Conservation (phyloP, 2,113 vertebrate species). For the Origma solitaria region DNA sequence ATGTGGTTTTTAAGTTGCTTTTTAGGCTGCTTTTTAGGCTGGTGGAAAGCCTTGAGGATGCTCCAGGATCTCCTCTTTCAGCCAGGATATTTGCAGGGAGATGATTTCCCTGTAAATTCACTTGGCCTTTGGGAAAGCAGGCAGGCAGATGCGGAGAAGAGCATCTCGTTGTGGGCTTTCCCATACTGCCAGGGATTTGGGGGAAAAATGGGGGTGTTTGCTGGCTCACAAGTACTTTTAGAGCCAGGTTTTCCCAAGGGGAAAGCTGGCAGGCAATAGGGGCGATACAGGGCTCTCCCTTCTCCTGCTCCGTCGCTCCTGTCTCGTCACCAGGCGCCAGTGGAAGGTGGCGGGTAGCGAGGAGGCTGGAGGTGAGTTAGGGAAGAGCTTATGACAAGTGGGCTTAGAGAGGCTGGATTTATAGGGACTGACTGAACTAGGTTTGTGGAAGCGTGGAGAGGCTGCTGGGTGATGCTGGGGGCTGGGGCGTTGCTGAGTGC, state of each 20-base stretch:
- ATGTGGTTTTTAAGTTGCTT: background rate
- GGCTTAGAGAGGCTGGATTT: background rate
- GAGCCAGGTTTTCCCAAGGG: background rate
- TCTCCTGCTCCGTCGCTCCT: background rate
- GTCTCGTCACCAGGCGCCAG: background rate
- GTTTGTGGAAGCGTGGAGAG: background rate
- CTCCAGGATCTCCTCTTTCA: background rate
- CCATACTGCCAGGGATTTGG: accelerated
- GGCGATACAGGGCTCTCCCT: background rate
- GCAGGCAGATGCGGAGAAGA: background rate
- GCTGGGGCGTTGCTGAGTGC: background rate
- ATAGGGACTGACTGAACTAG: constrained; percentile 25
- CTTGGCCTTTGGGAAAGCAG: background rate
- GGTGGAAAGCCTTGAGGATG: background rate
- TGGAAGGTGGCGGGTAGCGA: background rate
- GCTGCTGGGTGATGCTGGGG: background rate
- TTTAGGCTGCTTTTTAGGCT: background rate
- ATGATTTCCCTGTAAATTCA: background rate
- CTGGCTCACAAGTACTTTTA: background rate
- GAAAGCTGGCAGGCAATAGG: accelerated
- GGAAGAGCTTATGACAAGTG: background rate
- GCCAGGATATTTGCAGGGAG: background rate
- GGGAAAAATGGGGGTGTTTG: background rate
- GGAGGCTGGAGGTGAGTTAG: background rate
- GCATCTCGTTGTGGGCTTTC: background rate